Conservation (phyloP, 2,113 vertebrate genomes). For the Herpailurus yagouaroundi region DNA sequence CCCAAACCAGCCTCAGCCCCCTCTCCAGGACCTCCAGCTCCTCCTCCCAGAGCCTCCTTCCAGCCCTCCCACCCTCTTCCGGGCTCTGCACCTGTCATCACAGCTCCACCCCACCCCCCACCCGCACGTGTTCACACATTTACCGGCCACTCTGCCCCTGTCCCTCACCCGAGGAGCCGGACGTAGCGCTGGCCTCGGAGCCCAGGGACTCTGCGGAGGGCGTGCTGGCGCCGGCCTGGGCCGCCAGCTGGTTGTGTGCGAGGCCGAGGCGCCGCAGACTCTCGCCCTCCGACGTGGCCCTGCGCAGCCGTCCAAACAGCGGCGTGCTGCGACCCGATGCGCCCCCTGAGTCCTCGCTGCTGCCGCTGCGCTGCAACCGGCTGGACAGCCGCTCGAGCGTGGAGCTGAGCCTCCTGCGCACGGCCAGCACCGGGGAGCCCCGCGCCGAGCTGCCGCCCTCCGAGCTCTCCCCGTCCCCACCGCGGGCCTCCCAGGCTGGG, state of each 20-base stretch:
- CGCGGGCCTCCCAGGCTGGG: slow-evolving; percentile 85
- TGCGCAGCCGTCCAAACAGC: slow-evolving; percentile 90
- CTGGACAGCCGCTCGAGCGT: slow-evolving; percentile 94
- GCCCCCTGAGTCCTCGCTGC: slow-evolving; percentile 84
- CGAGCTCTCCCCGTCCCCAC: slow-evolving; percentile 85
- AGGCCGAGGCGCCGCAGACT: slow-evolving; percentile 85
- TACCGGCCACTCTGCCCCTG: not conserved
- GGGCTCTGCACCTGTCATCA: not conserved
- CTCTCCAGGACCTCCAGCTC: not conserved
- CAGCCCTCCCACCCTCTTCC: accelerated
- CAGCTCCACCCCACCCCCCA: not conserved
- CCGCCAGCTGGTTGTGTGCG: slow-evolving; percentile 90
- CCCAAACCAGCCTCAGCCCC: not conserved
- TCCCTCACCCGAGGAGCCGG: slow-evolving; percentile 79
- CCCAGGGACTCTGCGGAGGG: slow-evolving; percentile 95
- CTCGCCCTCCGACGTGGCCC: slow-evolving; percentile 93
- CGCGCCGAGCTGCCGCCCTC: slow-evolving; percentile 80
- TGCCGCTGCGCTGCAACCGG: slow-evolving; percentile 91
- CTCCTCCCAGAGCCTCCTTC: not conserved
- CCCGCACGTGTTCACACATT: slow-evolving; percentile 52
- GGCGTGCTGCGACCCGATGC: slow-evolving; percentile 83
- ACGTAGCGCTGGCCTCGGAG: slow-evolving; percentile 89
- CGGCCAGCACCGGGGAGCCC: slow-evolving; percentile 90
- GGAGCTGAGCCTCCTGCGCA: slow-evolving; percentile 94
- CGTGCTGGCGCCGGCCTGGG: slow-evolving; percentile 84